Evolutionary conservation across 2,888 invertebrate genomes (phyloP).

Genomic region (Amphipoea lucens): DNA sequence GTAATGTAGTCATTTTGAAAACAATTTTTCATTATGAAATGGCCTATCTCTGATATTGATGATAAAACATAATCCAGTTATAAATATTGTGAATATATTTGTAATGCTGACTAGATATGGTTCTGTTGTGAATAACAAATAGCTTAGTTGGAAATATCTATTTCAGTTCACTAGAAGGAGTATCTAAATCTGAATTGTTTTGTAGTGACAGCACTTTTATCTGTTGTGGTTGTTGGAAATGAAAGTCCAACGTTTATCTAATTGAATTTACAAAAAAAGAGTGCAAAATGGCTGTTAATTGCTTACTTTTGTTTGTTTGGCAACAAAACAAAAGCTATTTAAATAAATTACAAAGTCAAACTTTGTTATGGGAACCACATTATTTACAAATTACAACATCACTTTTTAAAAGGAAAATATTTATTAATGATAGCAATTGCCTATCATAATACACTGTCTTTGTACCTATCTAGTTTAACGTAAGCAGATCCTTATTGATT

Average conservation of each 20-base stretch:
- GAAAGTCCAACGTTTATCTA: constrained; percentile 12
- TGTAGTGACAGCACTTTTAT: constrained; percentile 4
- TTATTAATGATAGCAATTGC: too few relatives aligned
- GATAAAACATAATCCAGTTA: constrained; percentile 19
- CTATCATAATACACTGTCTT: not conserved
- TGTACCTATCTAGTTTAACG: not conserved
- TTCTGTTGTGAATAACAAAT: constrained; percentile 11
- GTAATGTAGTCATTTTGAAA: not conserved
- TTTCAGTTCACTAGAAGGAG: not conserved
- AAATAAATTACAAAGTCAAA: not conserved
- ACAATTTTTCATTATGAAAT: constrained; percentile 13
- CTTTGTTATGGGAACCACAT: not conserved
- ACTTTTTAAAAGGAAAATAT: not conserved
- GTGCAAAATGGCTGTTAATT: not conserved
- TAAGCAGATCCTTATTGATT: not conserved
- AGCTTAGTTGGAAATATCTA: not conserved
- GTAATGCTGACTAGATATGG: constrained; percentile 14
- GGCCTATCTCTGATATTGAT: constrained; percentile 4
- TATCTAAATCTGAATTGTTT: constrained; percentile 1
- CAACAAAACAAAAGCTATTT: constrained; percentile 34
- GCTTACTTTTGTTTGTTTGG: constrained; percentile 31
- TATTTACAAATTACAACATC: not conserved
- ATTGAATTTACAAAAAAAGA: constrained; percentile 24
- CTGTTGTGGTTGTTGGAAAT: constrained; percentile 14
- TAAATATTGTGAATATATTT: constrained; percentile 26